Base-by-base conservation (phyloP, 2,113 vertebrate genomes). In the Plecturocebus donacophilus region DNA sequence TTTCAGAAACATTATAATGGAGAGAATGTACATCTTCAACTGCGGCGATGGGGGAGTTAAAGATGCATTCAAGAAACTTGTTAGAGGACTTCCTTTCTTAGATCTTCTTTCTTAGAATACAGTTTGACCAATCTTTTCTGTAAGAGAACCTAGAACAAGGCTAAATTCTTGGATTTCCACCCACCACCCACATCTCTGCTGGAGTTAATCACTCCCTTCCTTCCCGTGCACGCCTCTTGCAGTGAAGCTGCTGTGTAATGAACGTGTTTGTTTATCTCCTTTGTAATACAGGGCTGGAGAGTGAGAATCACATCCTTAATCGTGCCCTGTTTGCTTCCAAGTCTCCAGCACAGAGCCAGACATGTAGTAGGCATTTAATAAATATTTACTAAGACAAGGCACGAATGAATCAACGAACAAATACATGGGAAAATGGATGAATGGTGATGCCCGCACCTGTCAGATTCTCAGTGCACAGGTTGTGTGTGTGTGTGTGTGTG, bases 171-270 rank as follows among this genome's bases (percentile, higher is more conserved):
- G 35, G 70, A 75, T 49, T 91, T 84, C 68, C 76, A 81, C 75
- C 42, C 61, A 47, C 45, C 68, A 64, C 93, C 47, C 0, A 32
- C 81, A 32, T 42, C 80, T 73, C 56, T 8, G 1, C 56, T 32
- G 9, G 84, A 91, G 45, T 81, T 73, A 73, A 94, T 77, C 71
- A 30, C 82, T 76, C 47, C 52, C 83, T 95, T 83, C 86, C 93
- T 94, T 64, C 84, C 30, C 0, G 4, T 3, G 68, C 56, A 68
- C 0, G 0, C 89, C 47, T 79, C 92, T 96, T 83, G 64, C 83
- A n/a, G 27, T 64, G 61, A 64, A 80, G 64, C 85, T 64, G 14
- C 71, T 0, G 35, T 11, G 27, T 80, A 54, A 76, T 92, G 66
- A 64, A 20, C 17, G 20, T 75, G 56, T 85, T 92, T 96, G 38